A percentile compares a stretch with the other conserved stretches of the same genome.
These are phyloP conservation scores for Hippopotamyrus pictus DNA, from an alignment of 2,797 vertebrate genomes.

Conservation along the genomic window DNA sequence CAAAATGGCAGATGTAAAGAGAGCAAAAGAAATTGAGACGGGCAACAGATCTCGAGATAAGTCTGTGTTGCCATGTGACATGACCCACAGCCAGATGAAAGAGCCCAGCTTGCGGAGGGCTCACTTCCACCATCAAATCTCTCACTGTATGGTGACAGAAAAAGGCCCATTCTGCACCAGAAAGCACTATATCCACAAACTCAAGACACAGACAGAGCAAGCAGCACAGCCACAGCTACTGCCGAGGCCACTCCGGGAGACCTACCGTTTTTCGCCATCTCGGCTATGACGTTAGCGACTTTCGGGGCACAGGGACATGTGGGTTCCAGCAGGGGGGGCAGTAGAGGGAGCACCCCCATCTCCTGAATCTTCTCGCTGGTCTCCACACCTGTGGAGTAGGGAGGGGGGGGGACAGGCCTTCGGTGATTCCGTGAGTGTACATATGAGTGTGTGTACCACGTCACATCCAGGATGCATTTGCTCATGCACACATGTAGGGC, in stretches of 20 bases:
- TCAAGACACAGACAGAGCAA: neutral
- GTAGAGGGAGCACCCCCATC: conserved; percentile 77
- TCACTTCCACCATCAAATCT: conserved; percentile 38
- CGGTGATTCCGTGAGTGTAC: neutral
- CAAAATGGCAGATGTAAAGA: neutral
- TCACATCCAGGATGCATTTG: neutral
- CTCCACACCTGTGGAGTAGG: conserved; percentile 71
- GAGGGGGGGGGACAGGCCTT: neutral
- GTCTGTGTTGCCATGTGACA: neutral
- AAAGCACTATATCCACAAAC: neutral
- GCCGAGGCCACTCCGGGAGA: conserved; percentile 55
- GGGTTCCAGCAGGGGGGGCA: conserved; percentile 74
- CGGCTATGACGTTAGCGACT: conserved; percentile 96
- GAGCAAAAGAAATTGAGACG: neutral
- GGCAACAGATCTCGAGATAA: conserved; percentile 54
- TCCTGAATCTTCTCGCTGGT: conserved; percentile 91
- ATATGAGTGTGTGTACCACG: neutral
- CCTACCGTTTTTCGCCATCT: conserved; percentile 97
- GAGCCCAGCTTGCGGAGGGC: neutral
- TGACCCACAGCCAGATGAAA: neutral
- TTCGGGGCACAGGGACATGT: conserved; percentile 84
- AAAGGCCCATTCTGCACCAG: neutral
- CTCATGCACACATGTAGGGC: neutral
- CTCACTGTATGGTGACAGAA: neutral
- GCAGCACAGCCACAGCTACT: conserved; percentile 45